These are phyloP conservation scores for Habrosyne pyritoides DNA, from an alignment of 2,888 invertebrate species.

Conservation along the genomic window DNA sequence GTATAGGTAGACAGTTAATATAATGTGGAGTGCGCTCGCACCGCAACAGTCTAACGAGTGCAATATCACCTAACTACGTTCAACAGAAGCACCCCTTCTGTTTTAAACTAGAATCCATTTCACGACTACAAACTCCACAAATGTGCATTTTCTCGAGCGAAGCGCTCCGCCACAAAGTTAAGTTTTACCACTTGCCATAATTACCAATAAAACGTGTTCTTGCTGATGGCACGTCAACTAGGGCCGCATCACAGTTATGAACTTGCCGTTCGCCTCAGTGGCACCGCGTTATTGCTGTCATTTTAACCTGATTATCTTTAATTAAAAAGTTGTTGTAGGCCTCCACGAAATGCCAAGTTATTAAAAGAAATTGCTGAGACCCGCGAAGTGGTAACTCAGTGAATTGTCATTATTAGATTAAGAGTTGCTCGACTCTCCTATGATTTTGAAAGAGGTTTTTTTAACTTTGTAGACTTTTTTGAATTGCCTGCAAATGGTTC, in stretches of 20 bases:
- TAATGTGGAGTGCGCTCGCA: constrained; percentile 51
- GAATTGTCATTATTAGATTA: constrained; percentile 75
- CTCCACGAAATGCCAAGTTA: constrained; percentile 68
- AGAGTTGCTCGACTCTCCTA: constrained; percentile 53
- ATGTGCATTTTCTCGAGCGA: constrained; percentile 68
- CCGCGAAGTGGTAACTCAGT: constrained; percentile 68
- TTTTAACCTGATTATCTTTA: constrained; percentile 77
- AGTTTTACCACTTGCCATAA: constrained; percentile 74
- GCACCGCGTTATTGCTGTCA: constrained; percentile 71
- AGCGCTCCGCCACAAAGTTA: constrained; percentile 64
- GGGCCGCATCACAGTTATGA: constrained; percentile 66
- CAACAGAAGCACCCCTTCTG: constrained; percentile 66
- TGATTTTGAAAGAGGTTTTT: constrained; percentile 46
- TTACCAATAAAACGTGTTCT: constrained; percentile 75
- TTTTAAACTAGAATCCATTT: constrained; percentile 79
- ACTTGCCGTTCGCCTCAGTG: constrained; percentile 64
- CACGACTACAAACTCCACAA: constrained; percentile 71
- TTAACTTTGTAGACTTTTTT: constrained; percentile 27
- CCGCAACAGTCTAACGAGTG: constrained; percentile 68
- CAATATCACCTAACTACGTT: constrained; percentile 74
- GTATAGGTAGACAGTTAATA: constrained; percentile 49
- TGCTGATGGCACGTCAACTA: constrained; percentile 60
- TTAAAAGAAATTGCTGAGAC: constrained; percentile 73
- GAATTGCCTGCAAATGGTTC: constrained; percentile 28
- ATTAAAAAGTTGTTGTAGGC: constrained; percentile 78